These are phyloP conservation scores for Scomber scombrus DNA, from an alignment of 2,113 vertebrate species.

Conservation along the genomic window DNA sequence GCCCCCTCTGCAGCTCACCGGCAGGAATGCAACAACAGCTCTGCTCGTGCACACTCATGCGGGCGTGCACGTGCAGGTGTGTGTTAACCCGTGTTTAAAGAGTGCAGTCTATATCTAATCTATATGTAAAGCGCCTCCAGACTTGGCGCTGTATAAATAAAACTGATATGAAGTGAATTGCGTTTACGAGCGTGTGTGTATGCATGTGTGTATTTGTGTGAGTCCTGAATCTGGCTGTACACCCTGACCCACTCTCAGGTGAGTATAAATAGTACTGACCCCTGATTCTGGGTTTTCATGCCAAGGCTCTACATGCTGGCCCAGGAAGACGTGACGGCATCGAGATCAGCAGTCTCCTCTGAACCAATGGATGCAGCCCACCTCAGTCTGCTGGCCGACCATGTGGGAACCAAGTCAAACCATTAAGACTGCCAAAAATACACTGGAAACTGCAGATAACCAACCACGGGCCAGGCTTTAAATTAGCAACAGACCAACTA, in stretches of 20 bases:
- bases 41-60: background rate
- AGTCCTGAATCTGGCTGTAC: constrained; percentile 56
- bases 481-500: constrained; percentile 20
- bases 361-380: background rate
- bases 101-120: no score
- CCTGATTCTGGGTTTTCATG: constrained; percentile 20
- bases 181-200: background rate
- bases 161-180: no score
- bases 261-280: constrained; percentile 59
- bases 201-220: background rate
- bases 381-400: background rate
- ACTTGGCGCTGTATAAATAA: no score
- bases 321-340: constrained; percentile 34
- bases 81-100: background rate
- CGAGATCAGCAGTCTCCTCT: background rate
- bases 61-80: background rate
- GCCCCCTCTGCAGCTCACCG: constrained; percentile 75
- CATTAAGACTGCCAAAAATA: constrained; percentile 8
- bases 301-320: constrained; percentile 34
- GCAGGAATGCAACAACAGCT: constrained; percentile 27
- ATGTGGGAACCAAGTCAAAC: constrained; percentile 16
- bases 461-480: constrained; percentile 24
- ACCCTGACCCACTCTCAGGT: constrained; percentile 62
- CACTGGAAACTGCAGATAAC: background rate
- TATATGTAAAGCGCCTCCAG: no score